Base-by-base conservation (phyloP, 37 sponge, comb jelly and placozoan species). In the Cladorhizidae sp. region DNA sequence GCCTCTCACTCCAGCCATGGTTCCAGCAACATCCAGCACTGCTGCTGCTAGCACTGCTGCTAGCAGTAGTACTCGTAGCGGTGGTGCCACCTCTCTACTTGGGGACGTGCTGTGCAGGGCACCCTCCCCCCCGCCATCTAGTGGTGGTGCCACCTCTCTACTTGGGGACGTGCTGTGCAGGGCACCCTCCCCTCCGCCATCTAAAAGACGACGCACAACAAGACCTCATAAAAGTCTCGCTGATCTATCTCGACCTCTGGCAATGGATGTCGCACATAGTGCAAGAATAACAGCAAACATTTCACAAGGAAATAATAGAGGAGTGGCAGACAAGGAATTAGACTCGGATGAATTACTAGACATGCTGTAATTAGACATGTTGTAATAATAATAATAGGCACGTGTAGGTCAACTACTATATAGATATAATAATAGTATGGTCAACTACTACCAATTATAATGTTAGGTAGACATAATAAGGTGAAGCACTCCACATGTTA, bases 121-220 rank as follows among this genome's bases (percentile, higher is more conserved):
- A 2, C 67, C 36, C 35, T 65, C 67, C 5, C 67, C 67, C 35
- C n/a, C n/a, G n/a, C n/a, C n/a, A n/a, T n/a, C n/a, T n/a, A n/a
- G n/a, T n/a, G 43, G 12, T 15, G 37, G 68, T 6, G 3, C 17
- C 6, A 38, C 33, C 38, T 42, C 72, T n/a, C 50, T 71, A 7
- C 38, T 71, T 8, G 72, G 72, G 5, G 72, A 65, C 32, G 26
- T 65, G 67, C 67, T 32, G 36, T 29, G 36, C 36, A 65, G 67
- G 35, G 33, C 32, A 2, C 67, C 36, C 35, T 65, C 67, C 5
- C 67, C 67, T 11, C 67, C 67, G 2, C 67, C 67, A 7, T 3
- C 32, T 17, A 29, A 33, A 31, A 25, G 12, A 35, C 31, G 35
- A 31, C 67, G 49, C 49, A 12, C 49, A 9, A 12, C 49, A 45